Conservation (phyloP, 2,888 invertebrate genomes). For the Drosophila anomalata region DNA sequence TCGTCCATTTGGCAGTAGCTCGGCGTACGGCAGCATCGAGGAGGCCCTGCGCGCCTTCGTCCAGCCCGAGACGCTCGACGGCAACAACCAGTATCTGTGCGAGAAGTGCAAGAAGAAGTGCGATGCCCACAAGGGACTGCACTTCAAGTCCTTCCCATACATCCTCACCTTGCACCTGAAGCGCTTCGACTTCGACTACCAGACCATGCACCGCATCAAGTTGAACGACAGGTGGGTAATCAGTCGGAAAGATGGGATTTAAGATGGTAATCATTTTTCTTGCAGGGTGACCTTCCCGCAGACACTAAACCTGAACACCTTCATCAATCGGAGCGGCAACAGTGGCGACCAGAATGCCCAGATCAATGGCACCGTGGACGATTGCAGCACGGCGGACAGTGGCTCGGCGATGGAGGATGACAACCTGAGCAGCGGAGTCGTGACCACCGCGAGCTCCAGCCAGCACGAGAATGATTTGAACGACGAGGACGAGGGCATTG, state of each 20-base stretch:
- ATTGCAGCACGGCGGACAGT: constrained; percentile 88
- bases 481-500: constrained; percentile 89
- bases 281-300: constrained; percentile 92
- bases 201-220: constrained; percentile 92
- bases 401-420: constrained; percentile 89
- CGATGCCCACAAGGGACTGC: constrained; percentile 94
- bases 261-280: constrained; percentile 40
- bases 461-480: constrained; percentile 83
- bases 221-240: constrained; percentile 90
- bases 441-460: constrained; percentile 82
- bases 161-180: constrained; percentile 93
- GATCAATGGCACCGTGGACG: constrained; percentile 84
- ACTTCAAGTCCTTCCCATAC: constrained; percentile 94
- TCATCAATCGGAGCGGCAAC: constrained; percentile 85
- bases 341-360: constrained; percentile 55
- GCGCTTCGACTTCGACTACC: constrained; percentile 95
- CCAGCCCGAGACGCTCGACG: constrained; percentile 92
- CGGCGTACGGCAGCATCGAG: constrained; percentile 91
- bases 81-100: constrained; percentile 93
- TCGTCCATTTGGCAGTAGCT: constrained; percentile 90
- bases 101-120: constrained; percentile 94
- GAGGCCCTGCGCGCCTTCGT: constrained; percentile 93
- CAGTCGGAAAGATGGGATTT: background rate
- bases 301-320: constrained; percentile 90
- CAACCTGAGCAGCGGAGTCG: constrained; percentile 85